Conservation (phyloP, 2,113 vertebrate species). For the Lanius collurio region DNA sequence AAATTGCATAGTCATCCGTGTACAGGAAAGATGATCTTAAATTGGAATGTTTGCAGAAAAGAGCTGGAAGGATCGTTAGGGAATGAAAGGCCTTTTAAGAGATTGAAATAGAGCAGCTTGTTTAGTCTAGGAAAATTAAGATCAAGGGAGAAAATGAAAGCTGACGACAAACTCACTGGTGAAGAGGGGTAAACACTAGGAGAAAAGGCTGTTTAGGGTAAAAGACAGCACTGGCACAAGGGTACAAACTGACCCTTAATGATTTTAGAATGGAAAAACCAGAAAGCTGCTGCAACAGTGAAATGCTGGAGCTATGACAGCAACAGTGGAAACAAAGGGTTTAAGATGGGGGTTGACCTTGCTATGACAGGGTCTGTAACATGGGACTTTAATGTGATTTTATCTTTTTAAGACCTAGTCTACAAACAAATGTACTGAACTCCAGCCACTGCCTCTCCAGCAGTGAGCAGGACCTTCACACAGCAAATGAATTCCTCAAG, state of each 20-base stretch:
- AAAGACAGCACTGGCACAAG: background rate
- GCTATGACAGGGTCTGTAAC: background rate
- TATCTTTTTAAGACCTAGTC: constrained; percentile 13
- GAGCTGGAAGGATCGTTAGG: background rate
- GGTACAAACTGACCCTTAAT: background rate
- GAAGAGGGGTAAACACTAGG: background rate
- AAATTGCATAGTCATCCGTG: background rate
- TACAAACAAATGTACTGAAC: background rate
- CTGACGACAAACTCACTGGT: background rate
- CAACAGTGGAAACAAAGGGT: background rate
- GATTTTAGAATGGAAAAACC: background rate
- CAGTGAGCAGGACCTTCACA: constrained; percentile 4
- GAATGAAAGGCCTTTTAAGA: constrained; percentile 1
- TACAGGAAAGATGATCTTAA: background rate
- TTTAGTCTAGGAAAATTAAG: constrained; percentile 35
- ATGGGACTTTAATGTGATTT: background rate
- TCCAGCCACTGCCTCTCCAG: background rate
- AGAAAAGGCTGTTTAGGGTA: background rate
- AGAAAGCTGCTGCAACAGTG: background rate
- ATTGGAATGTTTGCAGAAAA: background rate
- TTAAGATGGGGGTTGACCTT: background rate
- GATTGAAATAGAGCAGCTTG: constrained; percentile 9
- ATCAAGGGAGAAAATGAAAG: background rate
- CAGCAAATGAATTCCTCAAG: background rate
- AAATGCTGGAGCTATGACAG: background rate